Percentiles rank a stretch among this genome's conserved stretches.
Conservation (phyloP, 2,797 vertebrate species). For the Protosalanx chinensis region DNA sequence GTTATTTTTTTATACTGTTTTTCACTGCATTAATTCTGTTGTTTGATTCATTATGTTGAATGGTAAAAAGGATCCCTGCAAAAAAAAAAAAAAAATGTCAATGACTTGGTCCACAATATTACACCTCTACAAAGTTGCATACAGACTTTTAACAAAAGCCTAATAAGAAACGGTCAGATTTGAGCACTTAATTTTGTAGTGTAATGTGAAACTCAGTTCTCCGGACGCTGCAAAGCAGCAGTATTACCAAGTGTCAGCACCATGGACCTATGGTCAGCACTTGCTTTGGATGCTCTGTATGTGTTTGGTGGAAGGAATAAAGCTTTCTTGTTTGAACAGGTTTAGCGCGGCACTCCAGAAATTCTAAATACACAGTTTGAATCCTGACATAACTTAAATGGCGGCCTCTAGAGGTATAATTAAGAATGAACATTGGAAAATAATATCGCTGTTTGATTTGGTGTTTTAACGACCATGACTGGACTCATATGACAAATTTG, state of each 20-base stretch:
- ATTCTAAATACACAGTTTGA: not conserved
- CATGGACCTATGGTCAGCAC: too few species aligned
- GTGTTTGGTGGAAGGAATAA: conserved; percentile 21
- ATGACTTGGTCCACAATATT: conserved; percentile 52
- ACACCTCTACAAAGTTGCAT: conserved; percentile 44
- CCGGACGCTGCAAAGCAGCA: not conserved
- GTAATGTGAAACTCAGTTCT: conserved; percentile 38
- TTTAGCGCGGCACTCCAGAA: not conserved
- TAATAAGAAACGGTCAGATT: conserved; percentile 40
- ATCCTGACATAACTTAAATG: conserved; percentile 9
- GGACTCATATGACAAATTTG: conserved; percentile 15
- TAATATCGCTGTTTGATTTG: conserved; percentile 52
- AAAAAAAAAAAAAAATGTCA: conserved; percentile 16
- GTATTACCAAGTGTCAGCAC: not conserved
- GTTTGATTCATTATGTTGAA: conserved; percentile 41
- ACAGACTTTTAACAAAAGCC: conserved; percentile 42
- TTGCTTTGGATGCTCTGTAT: conserved; percentile 15
- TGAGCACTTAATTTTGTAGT: conserved; percentile 65
- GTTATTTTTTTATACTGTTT: conserved; percentile 59
- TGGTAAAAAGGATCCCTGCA: conserved; percentile 23
- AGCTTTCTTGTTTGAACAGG: not conserved
- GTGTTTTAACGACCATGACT: conserved; percentile 73
- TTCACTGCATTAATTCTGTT: conserved; percentile 54
- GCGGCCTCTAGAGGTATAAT: conserved; percentile 50
- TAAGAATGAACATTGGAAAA: conserved; percentile 36